Evolutionary conservation across 2,888 invertebrate species (phyloP), one percentile per base, ranked within the genome.

Genomic region (Tribolium freemani): DNA sequence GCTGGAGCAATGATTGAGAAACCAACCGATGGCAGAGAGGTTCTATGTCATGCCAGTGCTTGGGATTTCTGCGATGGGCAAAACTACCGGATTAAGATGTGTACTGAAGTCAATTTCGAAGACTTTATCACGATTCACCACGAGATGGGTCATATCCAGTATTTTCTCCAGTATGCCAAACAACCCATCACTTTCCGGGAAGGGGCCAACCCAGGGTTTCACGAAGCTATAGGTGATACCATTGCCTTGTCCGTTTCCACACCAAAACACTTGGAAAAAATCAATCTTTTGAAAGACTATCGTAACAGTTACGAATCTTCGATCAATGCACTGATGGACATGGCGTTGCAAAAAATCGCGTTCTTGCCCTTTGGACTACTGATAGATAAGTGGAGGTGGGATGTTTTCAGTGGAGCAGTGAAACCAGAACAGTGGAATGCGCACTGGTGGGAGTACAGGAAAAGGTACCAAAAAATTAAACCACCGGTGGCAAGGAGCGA

Each of bases 141-240:
- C 79, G 94, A 94, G 85, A 92, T 92, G 83, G 91, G 91, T 0
- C 92, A 92, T 75, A 89, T 92, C 0, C 90, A 92, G 78, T 92
- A 92, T 79, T 91, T 89, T 80, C 87, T 89, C 75, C 89, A 90
- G 72, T 92, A 92, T 77, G 87, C 88, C 31, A 83, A 90, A 72
- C 88, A 89, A 72, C 89, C 90, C 1, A 87, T 89, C 0, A 77
- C 85, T 0, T 89, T 88, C 80, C 82, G 89, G 70, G 83, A 82
- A 11, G 89, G 89, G 2, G 90, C 90, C 6, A 90, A 88, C 83
- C 90, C 90, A 81, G 91, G 90, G 75, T 91, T 91, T 79, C 91
- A 91, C 82, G 91, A 91, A 82, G 91, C 91, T 26, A 87, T 92
- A 60, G 91, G 91, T 0, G 91, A 91, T 76, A 89, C 90, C 16